Conservation (phyloP, 2,113 vertebrate species). For the Sturnus vulgaris region DNA sequence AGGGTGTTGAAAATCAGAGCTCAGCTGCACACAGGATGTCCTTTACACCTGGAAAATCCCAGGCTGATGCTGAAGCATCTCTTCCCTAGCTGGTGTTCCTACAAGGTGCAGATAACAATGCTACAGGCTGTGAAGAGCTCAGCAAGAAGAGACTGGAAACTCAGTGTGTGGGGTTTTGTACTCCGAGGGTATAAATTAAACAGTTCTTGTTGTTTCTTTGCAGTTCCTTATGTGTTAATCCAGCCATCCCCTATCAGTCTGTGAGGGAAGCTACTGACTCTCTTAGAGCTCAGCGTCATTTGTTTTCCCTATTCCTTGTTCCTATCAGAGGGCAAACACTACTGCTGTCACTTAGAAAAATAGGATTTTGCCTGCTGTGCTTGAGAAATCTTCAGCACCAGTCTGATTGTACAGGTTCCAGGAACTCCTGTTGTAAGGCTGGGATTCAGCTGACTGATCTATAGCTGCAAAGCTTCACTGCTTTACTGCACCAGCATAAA, state of each 20-base stretch:
- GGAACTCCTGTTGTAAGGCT: slow-evolving; percentile 15
- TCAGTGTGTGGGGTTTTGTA: not conserved
- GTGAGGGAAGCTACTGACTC: not conserved
- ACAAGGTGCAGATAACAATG: not conserved
- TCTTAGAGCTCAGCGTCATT: not conserved
- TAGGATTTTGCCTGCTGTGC: slow-evolving; percentile 43
- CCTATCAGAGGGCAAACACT: slow-evolving; percentile 31
- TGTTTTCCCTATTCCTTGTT: slow-evolving; percentile 34
- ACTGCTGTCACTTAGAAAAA: slow-evolving; percentile 51
- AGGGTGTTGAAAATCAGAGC: not conserved
- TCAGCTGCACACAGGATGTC: not conserved
- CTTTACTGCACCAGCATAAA: slow-evolving; percentile 65
- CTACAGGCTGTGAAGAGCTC: not conserved
- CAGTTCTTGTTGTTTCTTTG: not conserved
- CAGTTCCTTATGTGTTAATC: not conserved
- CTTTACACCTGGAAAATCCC: not conserved
- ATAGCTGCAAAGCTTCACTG: slow-evolving; percentile 64
- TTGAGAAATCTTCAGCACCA: slow-evolving; percentile 40
- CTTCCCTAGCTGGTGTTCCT: not conserved
- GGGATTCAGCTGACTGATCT: slow-evolving; percentile 55
- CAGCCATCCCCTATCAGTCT: not conserved
- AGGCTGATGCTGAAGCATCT: not conserved
- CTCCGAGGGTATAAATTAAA: not conserved
- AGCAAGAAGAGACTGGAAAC: not conserved
- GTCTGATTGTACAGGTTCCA: slow-evolving; percentile 35